Conservation (phyloP, 1,140 invertebrate genomes). For the Euglossa dilemma region DNA sequence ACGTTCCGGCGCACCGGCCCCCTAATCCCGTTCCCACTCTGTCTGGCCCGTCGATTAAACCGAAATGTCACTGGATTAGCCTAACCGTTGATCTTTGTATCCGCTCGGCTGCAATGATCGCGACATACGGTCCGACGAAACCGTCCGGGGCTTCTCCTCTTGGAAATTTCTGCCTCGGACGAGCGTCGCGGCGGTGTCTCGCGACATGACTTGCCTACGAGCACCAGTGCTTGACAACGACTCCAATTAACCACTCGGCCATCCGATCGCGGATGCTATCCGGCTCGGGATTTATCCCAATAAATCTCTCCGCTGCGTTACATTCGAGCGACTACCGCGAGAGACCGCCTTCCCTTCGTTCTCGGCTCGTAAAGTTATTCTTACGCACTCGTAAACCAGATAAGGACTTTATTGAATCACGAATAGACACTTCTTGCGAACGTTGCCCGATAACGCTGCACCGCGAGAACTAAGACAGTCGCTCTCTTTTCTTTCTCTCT, state of each 20-base stretch:
- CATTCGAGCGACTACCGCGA: conserved; percentile 13
- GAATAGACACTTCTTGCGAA: conserved; percentile 57
- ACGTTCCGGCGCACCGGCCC: conserved; percentile 19
- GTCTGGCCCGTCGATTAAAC: conserved; percentile 13
- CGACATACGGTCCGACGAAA: background rate
- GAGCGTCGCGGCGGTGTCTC: background rate
- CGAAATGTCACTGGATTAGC: conserved; percentile 7
- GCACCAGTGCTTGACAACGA: background rate
- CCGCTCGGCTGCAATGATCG: background rate
- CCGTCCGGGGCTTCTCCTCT: too few relatives aligned
- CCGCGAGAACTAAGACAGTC: background rate
- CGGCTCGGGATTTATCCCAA: conserved; percentile 11
- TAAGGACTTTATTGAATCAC: conserved; percentile 65
- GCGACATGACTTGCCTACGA: background rate
- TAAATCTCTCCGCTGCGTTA: conserved; percentile 31
- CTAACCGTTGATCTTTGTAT: background rate
- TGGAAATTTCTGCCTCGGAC: background rate
- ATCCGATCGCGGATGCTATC: conserved; percentile 6
- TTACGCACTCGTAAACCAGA: conserved; percentile 65
- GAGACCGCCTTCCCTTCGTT: conserved; percentile 31
- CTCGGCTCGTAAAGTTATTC: conserved; percentile 62
- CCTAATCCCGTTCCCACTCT: background rate
- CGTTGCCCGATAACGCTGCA: conserved; percentile 41
- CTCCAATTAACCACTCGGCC: conserved; percentile 9
- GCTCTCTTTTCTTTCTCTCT: background rate